Evolutionary conservation across 1,140 invertebrate genomes (phyloP).

Genomic region (Macrocentrus cingulum): DNA sequence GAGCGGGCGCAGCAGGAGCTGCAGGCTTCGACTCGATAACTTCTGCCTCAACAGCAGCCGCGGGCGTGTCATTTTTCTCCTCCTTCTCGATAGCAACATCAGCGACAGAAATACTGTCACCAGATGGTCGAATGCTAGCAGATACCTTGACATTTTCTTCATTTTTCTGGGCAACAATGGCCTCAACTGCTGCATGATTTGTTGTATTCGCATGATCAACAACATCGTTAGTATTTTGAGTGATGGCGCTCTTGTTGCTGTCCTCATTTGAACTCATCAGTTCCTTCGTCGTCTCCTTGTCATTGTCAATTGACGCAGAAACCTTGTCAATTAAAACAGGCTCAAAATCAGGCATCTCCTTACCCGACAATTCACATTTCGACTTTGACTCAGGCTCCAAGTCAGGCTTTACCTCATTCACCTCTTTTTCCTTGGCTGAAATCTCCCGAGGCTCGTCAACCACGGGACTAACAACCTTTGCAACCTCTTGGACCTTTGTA

Average conservation of each 20-base stretch:
- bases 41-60: too few species aligned
- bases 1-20: too few species aligned
- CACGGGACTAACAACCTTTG: too few species aligned
- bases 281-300: slow-evolving; percentile 35
- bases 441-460: neutral
- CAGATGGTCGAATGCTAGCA: slow-evolving; percentile 35
- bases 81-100: slow-evolving; percentile 36
- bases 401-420: slow-evolving; percentile 2
- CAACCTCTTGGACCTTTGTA: too few species aligned
- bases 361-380: slow-evolving; percentile 2
- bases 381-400: neutral
- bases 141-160: slow-evolving; percentile 58
- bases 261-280: slow-evolving; percentile 36
- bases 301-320: slow-evolving; percentile 10
- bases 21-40: too few species aligned
- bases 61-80: slow-evolving; percentile 35
- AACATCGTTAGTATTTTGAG: slow-evolving; percentile 44
- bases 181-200: slow-evolving; percentile 41
- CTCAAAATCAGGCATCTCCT: slow-evolving; percentile 1
- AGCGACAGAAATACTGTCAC: slow-evolving; percentile 23
- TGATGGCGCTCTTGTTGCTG: slow-evolving; percentile 30
- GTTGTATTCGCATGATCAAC: slow-evolving; percentile 44
- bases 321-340: neutral
- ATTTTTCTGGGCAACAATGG: slow-evolving; percentile 57
- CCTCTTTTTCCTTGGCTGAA: slow-evolving; percentile 13